phyloP scores from a whole-genome alignment of 2,797 vertebrate genomes.

The Discoglossus pictus region DNA sequence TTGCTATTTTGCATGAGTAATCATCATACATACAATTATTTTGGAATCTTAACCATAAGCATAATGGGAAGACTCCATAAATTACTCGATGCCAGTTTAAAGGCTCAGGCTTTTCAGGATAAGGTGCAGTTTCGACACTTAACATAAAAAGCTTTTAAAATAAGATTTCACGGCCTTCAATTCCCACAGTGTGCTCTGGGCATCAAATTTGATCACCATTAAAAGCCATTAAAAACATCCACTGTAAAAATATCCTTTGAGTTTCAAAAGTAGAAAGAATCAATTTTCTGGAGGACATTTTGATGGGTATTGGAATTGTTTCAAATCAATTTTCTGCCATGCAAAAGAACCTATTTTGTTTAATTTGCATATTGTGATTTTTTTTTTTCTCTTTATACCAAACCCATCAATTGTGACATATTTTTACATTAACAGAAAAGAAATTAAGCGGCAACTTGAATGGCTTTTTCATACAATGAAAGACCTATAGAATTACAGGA shows the following conservation, averaged over 20 bases:
- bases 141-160: slow-evolving; percentile 66
- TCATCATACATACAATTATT: slow-evolving; percentile 14
- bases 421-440: slow-evolving; percentile 54
- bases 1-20: slow-evolving; percentile 18
- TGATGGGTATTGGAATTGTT: slow-evolving; percentile 62
- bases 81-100: slow-evolving; percentile 55
- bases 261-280: slow-evolving; percentile 63
- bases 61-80: slow-evolving; percentile 51
- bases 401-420: slow-evolving; percentile 50
- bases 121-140: slow-evolving; percentile 57
- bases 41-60: slow-evolving; percentile 46
- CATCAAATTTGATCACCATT: slow-evolving; percentile 69
- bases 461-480: slow-evolving; percentile 48
- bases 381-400: slow-evolving; percentile 48
- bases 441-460: slow-evolving; percentile 55
- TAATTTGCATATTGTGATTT: slow-evolving; percentile 50
- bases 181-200: slow-evolving; percentile 71
- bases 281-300: slow-evolving; percentile 61
- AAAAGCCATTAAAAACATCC: slow-evolving; percentile 67
- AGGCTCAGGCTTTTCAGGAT: slow-evolving; percentile 55
- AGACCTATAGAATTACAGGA: slow-evolving; percentile 53
- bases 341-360: slow-evolving; percentile 55
- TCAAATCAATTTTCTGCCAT: slow-evolving; percentile 59
- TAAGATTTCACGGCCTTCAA: slow-evolving; percentile 71
- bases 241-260: slow-evolving; percentile 45